Conservation (phyloP, 1,140 invertebrate species). For the Drosophila neocordata region DNA sequence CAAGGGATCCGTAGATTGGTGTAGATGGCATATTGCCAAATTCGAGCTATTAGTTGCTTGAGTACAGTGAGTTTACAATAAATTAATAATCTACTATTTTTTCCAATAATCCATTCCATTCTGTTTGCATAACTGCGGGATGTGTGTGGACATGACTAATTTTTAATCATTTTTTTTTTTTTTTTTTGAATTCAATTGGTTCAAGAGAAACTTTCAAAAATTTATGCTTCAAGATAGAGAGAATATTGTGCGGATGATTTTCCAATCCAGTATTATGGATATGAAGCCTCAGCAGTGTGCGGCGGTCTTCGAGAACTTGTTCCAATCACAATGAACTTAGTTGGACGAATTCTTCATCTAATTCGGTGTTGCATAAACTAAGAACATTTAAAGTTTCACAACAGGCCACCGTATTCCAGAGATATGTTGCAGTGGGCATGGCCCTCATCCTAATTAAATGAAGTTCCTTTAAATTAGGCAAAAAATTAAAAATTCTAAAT, state of each 20-base stretch:
- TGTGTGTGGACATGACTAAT: no score
- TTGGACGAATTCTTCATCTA: slow-evolving; percentile 26
- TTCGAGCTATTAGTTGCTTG: no score
- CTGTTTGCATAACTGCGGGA: no score
- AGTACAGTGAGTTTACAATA: no score
- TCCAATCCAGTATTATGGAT: slow-evolving; percentile 27
- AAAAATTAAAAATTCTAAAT: slow-evolving; percentile 16
- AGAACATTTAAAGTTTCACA: slow-evolving; percentile 32
- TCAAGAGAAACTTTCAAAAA: no score
- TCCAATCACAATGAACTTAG: neutral
- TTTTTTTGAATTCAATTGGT: no score
- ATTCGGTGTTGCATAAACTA: slow-evolving; percentile 29
- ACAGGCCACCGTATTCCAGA: slow-evolving; percentile 39
- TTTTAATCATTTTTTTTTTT: no score
- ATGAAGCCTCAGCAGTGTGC: slow-evolving; percentile 23
- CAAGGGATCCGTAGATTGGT: no score
- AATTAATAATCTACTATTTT: no score
- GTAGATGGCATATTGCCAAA: no score
- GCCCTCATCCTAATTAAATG: slow-evolving; percentile 53
- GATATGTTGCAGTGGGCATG: slow-evolving; percentile 32
- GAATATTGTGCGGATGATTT: neutral
- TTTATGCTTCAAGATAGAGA: no score
- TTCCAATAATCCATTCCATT: no score
- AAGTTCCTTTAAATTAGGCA: slow-evolving; percentile 46
- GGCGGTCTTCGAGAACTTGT: neutral